These are phyloP conservation scores for Drosophila arizonae DNA, from an alignment of 1,140 invertebrate genomes.

Conservation along the genomic window DNA sequence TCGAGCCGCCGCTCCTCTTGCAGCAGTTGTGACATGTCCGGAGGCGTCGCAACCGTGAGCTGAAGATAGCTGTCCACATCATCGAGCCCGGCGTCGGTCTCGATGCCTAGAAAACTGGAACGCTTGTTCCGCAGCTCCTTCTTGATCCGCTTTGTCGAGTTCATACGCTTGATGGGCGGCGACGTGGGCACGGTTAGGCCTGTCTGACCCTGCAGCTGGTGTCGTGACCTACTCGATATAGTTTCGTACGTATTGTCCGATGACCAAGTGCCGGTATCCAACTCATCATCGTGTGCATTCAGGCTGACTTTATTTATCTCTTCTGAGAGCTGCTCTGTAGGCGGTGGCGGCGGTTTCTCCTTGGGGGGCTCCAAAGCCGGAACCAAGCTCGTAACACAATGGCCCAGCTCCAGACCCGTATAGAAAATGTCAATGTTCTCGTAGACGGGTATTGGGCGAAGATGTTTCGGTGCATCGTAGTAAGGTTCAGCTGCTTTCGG, in stretches of 20 bases:
- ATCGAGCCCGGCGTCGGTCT: slow-evolving; percentile 86
- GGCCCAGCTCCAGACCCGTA: slow-evolving; percentile 63
- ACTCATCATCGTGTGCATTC: slow-evolving; percentile 42
- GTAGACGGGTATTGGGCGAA: slow-evolving; percentile 84
- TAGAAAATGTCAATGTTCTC: slow-evolving; percentile 86
- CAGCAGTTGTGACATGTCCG: slow-evolving; percentile 90
- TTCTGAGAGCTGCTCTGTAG: slow-evolving; percentile 84
- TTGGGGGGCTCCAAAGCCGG: slow-evolving; percentile 88
- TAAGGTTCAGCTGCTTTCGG: slow-evolving; percentile 80
- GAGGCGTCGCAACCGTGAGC: slow-evolving; percentile 88
- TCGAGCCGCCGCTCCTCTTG: slow-evolving; percentile 91
- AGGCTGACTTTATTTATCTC: background rate
- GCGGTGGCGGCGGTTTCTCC: slow-evolving; percentile 93
- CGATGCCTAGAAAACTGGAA: slow-evolving; percentile 93
- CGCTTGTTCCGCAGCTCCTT: slow-evolving; percentile 92
- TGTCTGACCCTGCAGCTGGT: slow-evolving; percentile 45
- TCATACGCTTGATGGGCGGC: slow-evolving; percentile 87
- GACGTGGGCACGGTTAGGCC: slow-evolving; percentile 34
- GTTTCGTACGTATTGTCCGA: slow-evolving; percentile 80
- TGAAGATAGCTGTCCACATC: slow-evolving; percentile 87
- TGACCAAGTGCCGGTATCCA: slow-evolving; percentile 69
- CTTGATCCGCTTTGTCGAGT: slow-evolving; percentile 92
- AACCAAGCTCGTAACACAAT: slow-evolving; percentile 13
- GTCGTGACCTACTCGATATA: slow-evolving; percentile 63
- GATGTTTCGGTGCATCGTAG: slow-evolving; percentile 79